A percentile compares a stretch with the other conserved stretches of the same genome.
Evolutionary conservation across 2,888 invertebrate species (phyloP).

Genomic region (Sabatieria punctata): DNA sequence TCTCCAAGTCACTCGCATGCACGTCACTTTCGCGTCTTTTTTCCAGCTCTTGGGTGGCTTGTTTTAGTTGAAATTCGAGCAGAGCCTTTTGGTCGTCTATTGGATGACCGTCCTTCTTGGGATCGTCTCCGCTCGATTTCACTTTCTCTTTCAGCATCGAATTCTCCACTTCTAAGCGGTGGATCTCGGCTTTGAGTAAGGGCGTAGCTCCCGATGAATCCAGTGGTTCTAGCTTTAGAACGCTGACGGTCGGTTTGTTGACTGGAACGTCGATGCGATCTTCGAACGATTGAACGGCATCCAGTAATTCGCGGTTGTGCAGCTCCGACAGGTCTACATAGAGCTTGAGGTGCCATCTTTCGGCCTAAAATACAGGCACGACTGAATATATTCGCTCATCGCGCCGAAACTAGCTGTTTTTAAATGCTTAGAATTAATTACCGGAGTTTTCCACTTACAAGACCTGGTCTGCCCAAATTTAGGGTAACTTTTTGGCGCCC

Average conservation of each 20-base stretch:
- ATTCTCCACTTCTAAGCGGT: conserved; percentile 38
- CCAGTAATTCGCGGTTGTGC: conserved; percentile 41
- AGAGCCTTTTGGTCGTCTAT: background rate
- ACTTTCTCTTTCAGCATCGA: conserved; percentile 28
- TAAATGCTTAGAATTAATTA: too few species aligned
- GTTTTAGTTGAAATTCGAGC: too few species aligned
- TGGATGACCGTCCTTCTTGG: conserved; percentile 9
- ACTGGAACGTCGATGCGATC: conserved; percentile 30
- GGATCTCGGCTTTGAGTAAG: conserved; percentile 36
- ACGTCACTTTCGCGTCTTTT: conserved; percentile 25
- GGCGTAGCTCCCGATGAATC: conserved; percentile 33
- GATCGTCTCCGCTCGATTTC: conserved; percentile 11
- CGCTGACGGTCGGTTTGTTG: conserved; percentile 24
- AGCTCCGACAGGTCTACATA: conserved; percentile 42
- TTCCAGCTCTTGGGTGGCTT: conserved; percentile 20
- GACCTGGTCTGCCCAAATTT: too few species aligned
- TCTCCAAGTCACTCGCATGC: conserved; percentile 29
- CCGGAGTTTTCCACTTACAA: too few species aligned
- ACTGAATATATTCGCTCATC: too few species aligned
- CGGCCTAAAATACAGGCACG: too few species aligned
- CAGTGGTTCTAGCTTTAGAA: conserved; percentile 29
- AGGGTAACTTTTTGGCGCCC: too few species aligned
- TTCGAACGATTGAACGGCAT: conserved; percentile 39
- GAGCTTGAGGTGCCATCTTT: conserved; percentile 43
- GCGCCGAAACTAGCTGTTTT: too few species aligned